phyloP scores from a whole-genome alignment of 35 echinoderm and acorn worm genomes.

The Hemicentrotus pulcherrimus region DNA sequence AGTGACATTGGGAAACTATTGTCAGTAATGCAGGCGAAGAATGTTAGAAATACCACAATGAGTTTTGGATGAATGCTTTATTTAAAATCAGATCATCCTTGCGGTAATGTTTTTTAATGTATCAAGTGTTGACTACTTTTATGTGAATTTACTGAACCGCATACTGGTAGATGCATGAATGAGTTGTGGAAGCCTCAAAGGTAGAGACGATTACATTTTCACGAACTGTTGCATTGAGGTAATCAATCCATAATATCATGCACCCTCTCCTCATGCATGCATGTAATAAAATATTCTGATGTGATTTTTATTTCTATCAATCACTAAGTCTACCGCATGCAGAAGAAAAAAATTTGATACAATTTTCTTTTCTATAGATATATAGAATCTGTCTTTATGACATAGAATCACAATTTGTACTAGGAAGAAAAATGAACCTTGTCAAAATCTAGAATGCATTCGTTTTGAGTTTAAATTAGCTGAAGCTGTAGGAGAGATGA shows the following conservation, averaged over 20 bases:
- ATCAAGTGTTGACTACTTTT: neutral
- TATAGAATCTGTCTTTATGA: too few relatives aligned
- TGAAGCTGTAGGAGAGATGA: neutral
- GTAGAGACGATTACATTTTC: neutral
- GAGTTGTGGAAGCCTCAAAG: neutral
- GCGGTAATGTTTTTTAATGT: neutral
- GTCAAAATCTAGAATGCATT: neutral
- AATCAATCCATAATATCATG: neutral
- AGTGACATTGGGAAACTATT: neutral
- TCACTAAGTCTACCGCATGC: too few relatives aligned
- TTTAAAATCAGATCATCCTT: neutral
- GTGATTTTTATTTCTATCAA: too few relatives aligned
- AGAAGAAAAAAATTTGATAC: too few relatives aligned
- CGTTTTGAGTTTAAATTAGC: neutral
- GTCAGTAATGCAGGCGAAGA: neutral
- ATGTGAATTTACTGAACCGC: neutral
- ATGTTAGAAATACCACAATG: neutral
- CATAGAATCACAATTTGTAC: too few relatives aligned
- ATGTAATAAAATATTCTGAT: too few relatives aligned
- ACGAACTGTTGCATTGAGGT: neutral
- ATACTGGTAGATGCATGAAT: neutral
- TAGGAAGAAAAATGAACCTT: too few relatives aligned
- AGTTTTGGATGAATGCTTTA: too few relatives aligned
- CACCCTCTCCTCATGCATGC: too few relatives aligned
- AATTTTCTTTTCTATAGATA: too few relatives aligned